Percentiles rank a stretch among this genome's conserved stretches.
These are phyloP conservation scores for Urocolius indicus DNA, from an alignment of 2,113 vertebrate genomes.

Conservation along the genomic window DNA sequence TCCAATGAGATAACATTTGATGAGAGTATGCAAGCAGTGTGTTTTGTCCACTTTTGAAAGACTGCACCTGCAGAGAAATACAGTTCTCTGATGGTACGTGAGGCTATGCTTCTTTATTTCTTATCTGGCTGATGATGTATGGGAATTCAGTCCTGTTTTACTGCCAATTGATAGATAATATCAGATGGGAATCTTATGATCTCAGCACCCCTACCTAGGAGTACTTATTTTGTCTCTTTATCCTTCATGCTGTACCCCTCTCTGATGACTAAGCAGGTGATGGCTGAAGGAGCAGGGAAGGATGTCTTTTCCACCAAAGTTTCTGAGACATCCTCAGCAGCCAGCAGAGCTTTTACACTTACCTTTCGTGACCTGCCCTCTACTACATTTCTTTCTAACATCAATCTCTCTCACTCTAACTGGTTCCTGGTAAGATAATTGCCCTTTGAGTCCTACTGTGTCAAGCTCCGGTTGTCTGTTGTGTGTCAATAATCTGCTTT, in stretches of 20 bases:
- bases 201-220: not conserved
- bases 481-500: slow-evolving; percentile 55
- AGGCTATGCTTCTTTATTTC: not conserved
- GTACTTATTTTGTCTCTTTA: not conserved
- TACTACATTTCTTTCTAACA: not conserved
- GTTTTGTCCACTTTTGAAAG: not conserved
- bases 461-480: slow-evolving; percentile 44
- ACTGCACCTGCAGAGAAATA: not conserved
- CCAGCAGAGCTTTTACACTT: not conserved
- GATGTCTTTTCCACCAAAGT: not conserved
- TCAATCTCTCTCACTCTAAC: slow-evolving; percentile 38
- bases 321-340: not conserved
- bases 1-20: not conserved
- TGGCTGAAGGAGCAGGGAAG: not conserved
- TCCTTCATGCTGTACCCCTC: not conserved
- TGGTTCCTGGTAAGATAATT: slow-evolving; percentile 47
- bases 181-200: not conserved
- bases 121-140: not conserved
- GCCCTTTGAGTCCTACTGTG: slow-evolving; percentile 39
- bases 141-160: not conserved
- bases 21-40: not conserved
- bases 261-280: not conserved
- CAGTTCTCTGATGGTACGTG: not conserved
- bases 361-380: not conserved
- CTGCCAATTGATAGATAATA: not conserved